Evolutionary conservation across 2,888 invertebrate species (phyloP), one percentile per base, ranked within the genome.

Genomic region (Aphidius colemani): DNA sequence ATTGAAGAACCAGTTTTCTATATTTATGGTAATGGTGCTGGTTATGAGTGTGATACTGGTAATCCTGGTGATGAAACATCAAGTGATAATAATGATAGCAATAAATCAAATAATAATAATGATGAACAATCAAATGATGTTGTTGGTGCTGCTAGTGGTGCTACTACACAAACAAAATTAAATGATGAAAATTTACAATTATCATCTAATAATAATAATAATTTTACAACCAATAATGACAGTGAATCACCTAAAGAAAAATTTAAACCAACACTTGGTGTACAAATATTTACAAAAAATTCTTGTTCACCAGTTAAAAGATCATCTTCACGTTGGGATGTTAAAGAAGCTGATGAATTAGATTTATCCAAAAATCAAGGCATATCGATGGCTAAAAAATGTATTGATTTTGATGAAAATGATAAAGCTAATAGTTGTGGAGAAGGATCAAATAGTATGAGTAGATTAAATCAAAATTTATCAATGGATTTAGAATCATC

Each of bases 1-100:
- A 89, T 94, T 61, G 89, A 88, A 74, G 94, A 94, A 82, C 86
- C 88, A 1, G 83, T 90, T 0, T 85, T 90, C 83, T 88, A 86
- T 79, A 85, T 93, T 75, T 86, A 84, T 71, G 93, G 92, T 0
- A 88, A 88, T 74, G 94, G 94, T 49, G 86, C 82, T 71, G 94
- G 94, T 6, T 83, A 79, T 18, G 90, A 90, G 41, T 92, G 91
- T 77, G 85, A 89, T 65, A 90, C 91, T 6, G 93, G 93, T 1
- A 93, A 93, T 82, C 87, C 85, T 6, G 78, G 75, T 2, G 79
- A 81, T 53, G 75, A 79, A 43, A 68, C 75, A 58, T 68, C 75
- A 9, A 69, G 72, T 43, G 75, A 77, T 65, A 75, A 76, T 63
- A 76, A 75, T 61, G 76, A 78, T 66, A 75, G 74, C 68, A 75